Conservation (phyloP, 1,140 invertebrate species). For the Schlechtendalia chinensis region DNA sequence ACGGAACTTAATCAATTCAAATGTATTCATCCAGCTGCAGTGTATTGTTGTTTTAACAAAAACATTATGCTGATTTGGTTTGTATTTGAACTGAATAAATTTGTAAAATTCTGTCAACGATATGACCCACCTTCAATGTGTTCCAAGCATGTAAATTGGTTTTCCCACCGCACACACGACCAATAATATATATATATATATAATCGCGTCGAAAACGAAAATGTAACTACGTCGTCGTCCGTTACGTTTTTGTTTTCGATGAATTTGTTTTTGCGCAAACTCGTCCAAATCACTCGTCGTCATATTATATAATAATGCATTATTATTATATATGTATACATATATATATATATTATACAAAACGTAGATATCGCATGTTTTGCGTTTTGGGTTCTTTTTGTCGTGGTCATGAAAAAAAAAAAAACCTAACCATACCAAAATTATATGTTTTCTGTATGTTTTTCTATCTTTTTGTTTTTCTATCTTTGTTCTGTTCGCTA, state of each 20-base stretch:
- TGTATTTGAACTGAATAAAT: slow-evolving; percentile 19
- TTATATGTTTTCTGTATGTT: slow-evolving; percentile 51
- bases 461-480: slow-evolving; percentile 54
- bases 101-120: slow-evolving; percentile 38
- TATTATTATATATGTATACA: too few relatives aligned
- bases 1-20: not conserved
- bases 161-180: slow-evolving; percentile 20
- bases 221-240: not conserved
- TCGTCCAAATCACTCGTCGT: slow-evolving; percentile 27
- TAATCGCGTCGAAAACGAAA: not conserved
- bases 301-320: not conserved
- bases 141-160: slow-evolving; percentile 41
- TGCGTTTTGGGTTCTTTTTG: slow-evolving; percentile 39
- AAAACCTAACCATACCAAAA: slow-evolving; percentile 15
- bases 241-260: slow-evolving; percentile 39
- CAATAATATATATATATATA: too few relatives aligned
- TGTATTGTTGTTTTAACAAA: slow-evolving; percentile 6
- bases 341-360: not conserved
- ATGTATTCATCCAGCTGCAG: slow-evolving; percentile 8
- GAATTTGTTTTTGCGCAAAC: slow-evolving; percentile 32
- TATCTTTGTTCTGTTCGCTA: slow-evolving; percentile 61
- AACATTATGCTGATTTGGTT: slow-evolving; percentile 12
- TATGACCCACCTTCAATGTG: slow-evolving; percentile 46
- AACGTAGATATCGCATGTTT: slow-evolving; percentile 38
- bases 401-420: slow-evolving; percentile 27